Evolutionary conservation across 2,888 invertebrate genomes (phyloP).

Genomic region (Drosophila pseudotalamancana): DNA sequence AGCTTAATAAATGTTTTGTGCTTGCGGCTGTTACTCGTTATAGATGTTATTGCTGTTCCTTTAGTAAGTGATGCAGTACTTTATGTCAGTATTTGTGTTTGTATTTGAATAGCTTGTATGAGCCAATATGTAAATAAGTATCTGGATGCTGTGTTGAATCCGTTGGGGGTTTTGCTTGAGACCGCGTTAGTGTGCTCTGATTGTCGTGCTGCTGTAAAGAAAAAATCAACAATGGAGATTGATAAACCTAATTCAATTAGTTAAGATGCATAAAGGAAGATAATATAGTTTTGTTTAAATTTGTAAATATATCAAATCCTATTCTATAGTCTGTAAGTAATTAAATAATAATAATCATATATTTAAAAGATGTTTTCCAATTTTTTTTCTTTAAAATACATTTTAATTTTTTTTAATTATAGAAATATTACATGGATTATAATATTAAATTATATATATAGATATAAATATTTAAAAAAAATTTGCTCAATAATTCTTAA

Average conservation of each 20-base stretch:
- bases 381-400: too few species aligned
- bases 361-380: neutral
- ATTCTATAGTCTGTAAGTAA: too few species aligned
- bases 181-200: conserved; percentile 39
- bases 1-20: conserved; percentile 53
- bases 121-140: conserved; percentile 6
- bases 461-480: too few species aligned
- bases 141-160: conserved; percentile 17
- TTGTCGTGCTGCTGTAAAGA: conserved; percentile 53
- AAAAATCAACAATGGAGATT: neutral
- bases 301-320: neutral
- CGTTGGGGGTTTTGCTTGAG: conserved; percentile 31
- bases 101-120: conserved; percentile 14
- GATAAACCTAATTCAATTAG: neutral
- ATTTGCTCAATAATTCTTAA: too few species aligned
- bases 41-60: conserved; percentile 17
- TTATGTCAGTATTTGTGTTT: conserved; percentile 17
- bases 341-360: neutral
- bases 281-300: too few species aligned
- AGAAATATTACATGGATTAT: too few species aligned
- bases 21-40: conserved; percentile 17
- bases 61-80: conserved; percentile 18
- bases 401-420: neutral
- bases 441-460: too few species aligned
- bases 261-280: neutral